Base-by-base conservation (phyloP, 2,797 vertebrate genomes). In the Poeciliopsis infans region DNA sequence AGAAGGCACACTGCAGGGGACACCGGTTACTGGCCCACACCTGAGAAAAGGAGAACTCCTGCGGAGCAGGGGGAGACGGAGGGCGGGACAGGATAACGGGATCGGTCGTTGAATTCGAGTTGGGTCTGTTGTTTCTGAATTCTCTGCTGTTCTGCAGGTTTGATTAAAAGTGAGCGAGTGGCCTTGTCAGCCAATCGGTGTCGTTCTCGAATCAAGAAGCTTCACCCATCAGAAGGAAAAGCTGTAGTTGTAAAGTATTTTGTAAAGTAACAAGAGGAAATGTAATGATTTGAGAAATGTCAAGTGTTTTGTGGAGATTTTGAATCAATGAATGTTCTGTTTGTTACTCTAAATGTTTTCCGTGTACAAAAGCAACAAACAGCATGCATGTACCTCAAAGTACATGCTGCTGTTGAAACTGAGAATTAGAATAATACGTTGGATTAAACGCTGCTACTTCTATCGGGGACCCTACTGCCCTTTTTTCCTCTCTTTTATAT, bases 1-100 rank as follows among this genome's bases (percentile, higher is more conserved):
- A 97, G 89, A 98, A 98, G 97, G 97, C 96, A 95, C 97, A 97
- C 94, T 97, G 97, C 96, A 98, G 95, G 79, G 97, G 97, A 92
- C 94, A 94, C 92, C 94, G 94, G 94, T 96, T 96, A 88, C 96
- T 95, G 90, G 96, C 91, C 97, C 97, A 98, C 95, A 98, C 96
- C 2, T 97, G 96, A 47, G 97, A 97, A 95, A 98, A 98, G 0
- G 97, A 96, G 85, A 98, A 97, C 88, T 98, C 97, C 97, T 98
- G 94, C 70, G 5, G 83, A 4, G 78, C 3, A 33, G 47, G 55
- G 81, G 36, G 33, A 70, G 72, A 28, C 6, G n/a, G 75, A 82
- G 85, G 83, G 77, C 7, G 70, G 77, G 76, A 55, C 57, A 59
- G 77, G 36, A 81, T 45, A 84, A 78, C 36, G 64, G 83, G 79